A percentile compares a stretch with the other conserved stretches of the same genome.
Conservation (phyloP, 2,113 vertebrate species). For the Chinchilla lanigera region DNA sequence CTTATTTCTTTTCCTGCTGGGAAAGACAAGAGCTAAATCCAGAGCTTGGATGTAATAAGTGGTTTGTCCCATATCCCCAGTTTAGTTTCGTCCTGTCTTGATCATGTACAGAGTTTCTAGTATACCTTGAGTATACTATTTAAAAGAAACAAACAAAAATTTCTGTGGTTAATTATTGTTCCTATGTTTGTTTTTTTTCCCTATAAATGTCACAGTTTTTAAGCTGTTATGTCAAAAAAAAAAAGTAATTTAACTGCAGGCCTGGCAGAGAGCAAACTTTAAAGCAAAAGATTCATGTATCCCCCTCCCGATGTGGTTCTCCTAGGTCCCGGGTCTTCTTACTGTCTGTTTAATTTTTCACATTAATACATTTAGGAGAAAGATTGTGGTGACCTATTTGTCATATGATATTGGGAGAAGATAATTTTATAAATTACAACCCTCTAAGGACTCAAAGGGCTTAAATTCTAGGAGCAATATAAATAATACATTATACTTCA, state of each 20-base stretch:
- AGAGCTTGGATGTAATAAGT: background rate
- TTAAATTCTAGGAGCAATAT: constrained; percentile 53
- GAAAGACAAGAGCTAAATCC: background rate
- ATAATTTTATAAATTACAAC: constrained; percentile 69
- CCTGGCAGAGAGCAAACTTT: background rate
- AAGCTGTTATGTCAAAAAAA: background rate
- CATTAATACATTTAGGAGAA: constrained; percentile 61
- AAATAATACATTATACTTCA: constrained; percentile 64
- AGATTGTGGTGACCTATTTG: constrained; percentile 47
- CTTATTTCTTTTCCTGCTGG: background rate
- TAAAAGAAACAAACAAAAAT: background rate
- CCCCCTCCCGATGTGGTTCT: background rate
- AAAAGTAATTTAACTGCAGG: background rate
- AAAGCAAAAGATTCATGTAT: background rate
- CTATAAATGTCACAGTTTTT: background rate
- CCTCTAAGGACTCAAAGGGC: constrained; percentile 37
- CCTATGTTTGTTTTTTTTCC: background rate
- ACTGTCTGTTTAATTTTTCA: constrained; percentile 61
- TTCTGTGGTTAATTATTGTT: background rate
- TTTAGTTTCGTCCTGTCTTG: background rate
- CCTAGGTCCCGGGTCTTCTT: background rate
- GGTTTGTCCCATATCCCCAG: background rate
- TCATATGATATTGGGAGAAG: constrained; percentile 26
- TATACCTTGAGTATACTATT: background rate
- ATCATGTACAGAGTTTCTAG: background rate